Percentiles rank a stretch among this genome's conserved stretches.
These are phyloP conservation scores for Drosophila sturtevanti DNA, from an alignment of 1,140 invertebrate species.

Conservation along the genomic window DNA sequence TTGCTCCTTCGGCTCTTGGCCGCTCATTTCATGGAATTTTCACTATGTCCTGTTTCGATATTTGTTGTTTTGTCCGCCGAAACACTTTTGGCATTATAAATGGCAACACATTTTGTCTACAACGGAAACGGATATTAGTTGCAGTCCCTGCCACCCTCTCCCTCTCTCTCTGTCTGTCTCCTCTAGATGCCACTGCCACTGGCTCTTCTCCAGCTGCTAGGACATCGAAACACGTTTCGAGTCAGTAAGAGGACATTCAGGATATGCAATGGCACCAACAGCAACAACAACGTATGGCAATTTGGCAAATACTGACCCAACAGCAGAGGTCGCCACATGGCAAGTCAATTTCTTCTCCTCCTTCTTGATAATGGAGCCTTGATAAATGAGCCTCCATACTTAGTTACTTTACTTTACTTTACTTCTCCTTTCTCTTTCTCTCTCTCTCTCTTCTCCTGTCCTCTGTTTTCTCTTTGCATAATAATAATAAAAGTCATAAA, in stretches of 20 bases:
- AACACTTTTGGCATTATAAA: conserved; percentile 75
- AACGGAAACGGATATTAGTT: conserved; percentile 82
- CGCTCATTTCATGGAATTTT: background rate
- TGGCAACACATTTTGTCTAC: conserved; percentile 81
- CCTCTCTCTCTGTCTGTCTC: conserved; percentile 24
- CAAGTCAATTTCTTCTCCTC: conserved; percentile 39
- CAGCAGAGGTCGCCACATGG: conserved; percentile 62
- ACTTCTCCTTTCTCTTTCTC: too few relatives aligned
- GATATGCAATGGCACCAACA: conserved; percentile 64
- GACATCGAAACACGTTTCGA: conserved; percentile 61
- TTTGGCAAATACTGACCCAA: conserved; percentile 55
- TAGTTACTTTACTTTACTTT: conserved; percentile 1
- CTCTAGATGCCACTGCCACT: conserved; percentile 34
- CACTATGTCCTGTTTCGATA: conserved; percentile 30
- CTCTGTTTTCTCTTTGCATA: background rate
- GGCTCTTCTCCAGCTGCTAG: conserved; percentile 35
- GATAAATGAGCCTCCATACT: conserved; percentile 63
- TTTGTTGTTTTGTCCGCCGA: conserved; percentile 37
- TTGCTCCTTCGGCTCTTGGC: background rate
- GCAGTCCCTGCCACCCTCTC: conserved; percentile 45
- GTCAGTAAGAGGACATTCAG: conserved; percentile 51
- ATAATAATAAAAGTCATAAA: conserved; percentile 58
- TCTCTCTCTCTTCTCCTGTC: too few relatives aligned
- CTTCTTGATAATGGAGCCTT: conserved; percentile 66
- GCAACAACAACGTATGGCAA: conserved; percentile 60